Percentiles rank a stretch among this genome's conserved stretches.
These are phyloP conservation scores for Myathropa florea DNA, from an alignment of 2,888 invertebrate species.

Conservation along the genomic window DNA sequence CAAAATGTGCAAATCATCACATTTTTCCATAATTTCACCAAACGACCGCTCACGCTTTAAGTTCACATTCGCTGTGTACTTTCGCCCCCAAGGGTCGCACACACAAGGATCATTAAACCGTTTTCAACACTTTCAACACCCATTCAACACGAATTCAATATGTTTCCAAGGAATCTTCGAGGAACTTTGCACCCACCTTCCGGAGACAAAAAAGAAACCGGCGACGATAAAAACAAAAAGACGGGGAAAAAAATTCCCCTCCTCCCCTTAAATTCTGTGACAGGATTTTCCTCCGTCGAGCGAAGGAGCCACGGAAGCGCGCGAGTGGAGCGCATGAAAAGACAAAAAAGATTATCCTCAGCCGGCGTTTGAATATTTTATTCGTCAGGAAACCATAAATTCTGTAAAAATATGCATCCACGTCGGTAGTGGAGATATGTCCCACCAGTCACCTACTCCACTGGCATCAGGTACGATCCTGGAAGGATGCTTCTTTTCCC, in stretches of 20 bases:
- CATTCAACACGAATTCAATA: constrained; percentile 46
- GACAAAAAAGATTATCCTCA: constrained; percentile 66
- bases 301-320: background rate
- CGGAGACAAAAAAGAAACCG: background rate
- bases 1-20: background rate
- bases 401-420: constrained; percentile 67
- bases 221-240: background rate
- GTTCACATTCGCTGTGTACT: background rate
- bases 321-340: constrained; percentile 7
- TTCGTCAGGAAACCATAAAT: constrained; percentile 69
- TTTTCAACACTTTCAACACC: constrained; percentile 32
- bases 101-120: constrained; percentile 36
- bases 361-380: constrained; percentile 69
- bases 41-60: background rate
- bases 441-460: constrained; percentile 10
- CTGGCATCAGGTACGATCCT: constrained; percentile 50
- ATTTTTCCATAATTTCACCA: background rate
- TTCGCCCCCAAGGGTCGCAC: background rate
- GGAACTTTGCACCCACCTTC: constrained; percentile 29
- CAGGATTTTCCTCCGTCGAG: background rate
- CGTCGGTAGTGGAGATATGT: constrained; percentile 54
- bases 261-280: background rate
- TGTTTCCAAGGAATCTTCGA: constrained; percentile 33
- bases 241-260: background rate
- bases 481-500: background rate